These are phyloP conservation scores for Pyrgilauda ruficollis DNA, from an alignment of 2,113 vertebrate species.

Conservation along the genomic window DNA sequence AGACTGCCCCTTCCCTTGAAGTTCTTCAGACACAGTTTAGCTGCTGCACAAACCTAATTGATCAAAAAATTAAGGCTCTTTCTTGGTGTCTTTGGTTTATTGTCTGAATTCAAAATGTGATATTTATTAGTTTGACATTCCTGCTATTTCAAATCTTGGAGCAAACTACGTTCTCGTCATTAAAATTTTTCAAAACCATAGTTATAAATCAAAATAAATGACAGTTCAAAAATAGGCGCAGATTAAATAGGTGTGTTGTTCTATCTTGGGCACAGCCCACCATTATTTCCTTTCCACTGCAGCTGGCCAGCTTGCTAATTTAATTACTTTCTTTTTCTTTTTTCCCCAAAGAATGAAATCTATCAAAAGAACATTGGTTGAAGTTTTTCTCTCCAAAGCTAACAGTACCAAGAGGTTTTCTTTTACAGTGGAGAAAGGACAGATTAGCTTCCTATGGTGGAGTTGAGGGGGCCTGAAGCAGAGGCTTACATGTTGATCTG, in stretches of 20 bases:
- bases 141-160: constrained; percentile 23
- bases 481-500: background rate
- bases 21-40: background rate
- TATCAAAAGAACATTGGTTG: background rate
- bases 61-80: background rate
- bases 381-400: constrained; percentile 1
- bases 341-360: background rate
- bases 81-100: background rate
- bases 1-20: background rate
- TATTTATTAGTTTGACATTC: constrained; percentile 32
- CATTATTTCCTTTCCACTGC: constrained; percentile 45
- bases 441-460: background rate
- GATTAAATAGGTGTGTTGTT: constrained; percentile 50
- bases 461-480: background rate
- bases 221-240: constrained; percentile 40
- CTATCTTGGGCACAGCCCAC: constrained; percentile 3
- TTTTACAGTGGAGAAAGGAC: background rate
- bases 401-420: background rate
- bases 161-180: background rate
- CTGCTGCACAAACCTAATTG: background rate
- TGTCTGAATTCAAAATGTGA: background rate
- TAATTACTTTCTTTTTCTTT: constrained; percentile 21
- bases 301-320: constrained; percentile 35
- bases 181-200: constrained; percentile 45
- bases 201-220: constrained; percentile 55